phyloP scores from a whole-genome alignment of 35 echinoderm and acorn worm genomes.

The Lytechinus variegatus region DNA sequence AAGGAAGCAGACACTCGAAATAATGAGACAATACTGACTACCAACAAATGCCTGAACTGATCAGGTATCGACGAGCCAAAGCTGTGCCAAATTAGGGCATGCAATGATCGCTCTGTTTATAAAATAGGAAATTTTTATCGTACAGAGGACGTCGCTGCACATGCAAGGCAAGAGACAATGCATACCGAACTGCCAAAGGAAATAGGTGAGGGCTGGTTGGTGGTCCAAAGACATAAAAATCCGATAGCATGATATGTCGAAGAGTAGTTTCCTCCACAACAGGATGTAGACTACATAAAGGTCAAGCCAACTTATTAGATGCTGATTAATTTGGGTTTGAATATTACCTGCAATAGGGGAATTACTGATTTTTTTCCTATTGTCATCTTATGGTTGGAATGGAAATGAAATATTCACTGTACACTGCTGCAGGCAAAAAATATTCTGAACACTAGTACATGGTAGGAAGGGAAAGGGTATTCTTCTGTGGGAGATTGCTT shows the following conservation, averaged over 20 bases:
- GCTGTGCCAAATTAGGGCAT: neutral
- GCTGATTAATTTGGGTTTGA: neutral
- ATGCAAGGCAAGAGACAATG: neutral
- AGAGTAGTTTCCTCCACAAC: neutral
- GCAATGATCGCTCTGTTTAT: neutral
- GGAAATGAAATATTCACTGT: neutral
- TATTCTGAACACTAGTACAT: too few relatives aligned
- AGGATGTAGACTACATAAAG: neutral
- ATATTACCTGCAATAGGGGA: neutral
- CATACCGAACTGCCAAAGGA: neutral
- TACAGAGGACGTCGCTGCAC: neutral
- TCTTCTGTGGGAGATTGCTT: too few relatives aligned
- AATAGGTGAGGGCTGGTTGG: neutral
- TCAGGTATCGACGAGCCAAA: neutral
- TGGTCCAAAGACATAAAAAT: neutral
- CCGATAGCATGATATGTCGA: neutral
- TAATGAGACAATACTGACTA: neutral
- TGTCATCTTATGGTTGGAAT: neutral
- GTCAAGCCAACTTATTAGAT: neutral
- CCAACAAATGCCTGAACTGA: neutral
- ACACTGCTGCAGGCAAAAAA: too few relatives aligned
- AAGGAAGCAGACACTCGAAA: neutral
- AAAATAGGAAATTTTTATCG: neutral
- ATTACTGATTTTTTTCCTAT: neutral
- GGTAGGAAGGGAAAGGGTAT: too few relatives aligned